A percentile compares a stretch with the other conserved stretches of the same genome.
These are phyloP conservation scores for Vanessa tameamea DNA, from an alignment of 1,140 invertebrate species.

Conservation along the genomic window DNA sequence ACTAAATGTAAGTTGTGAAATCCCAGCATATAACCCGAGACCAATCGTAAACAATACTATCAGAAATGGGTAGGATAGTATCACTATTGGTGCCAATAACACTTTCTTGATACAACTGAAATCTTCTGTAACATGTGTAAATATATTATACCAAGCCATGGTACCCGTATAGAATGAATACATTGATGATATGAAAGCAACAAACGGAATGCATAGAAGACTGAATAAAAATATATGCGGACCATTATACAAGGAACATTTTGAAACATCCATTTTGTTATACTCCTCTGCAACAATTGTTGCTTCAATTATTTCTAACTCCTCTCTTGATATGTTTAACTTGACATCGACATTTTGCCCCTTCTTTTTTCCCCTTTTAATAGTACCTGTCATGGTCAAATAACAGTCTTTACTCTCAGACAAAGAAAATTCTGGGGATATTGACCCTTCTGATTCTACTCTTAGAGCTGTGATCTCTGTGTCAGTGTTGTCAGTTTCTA, in stretches of 20 bases:
- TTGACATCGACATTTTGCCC: slow-evolving; percentile 87
- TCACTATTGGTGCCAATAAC: slow-evolving; percentile 85
- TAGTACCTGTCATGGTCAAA: slow-evolving; percentile 86
- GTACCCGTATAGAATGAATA: slow-evolving; percentile 89
- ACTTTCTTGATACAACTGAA: slow-evolving; percentile 83
- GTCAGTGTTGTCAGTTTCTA: slow-evolving; percentile 79
- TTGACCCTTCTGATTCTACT: slow-evolving; percentile 75
- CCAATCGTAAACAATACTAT: slow-evolving; percentile 85
- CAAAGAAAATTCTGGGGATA: slow-evolving; percentile 71
- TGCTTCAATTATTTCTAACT: slow-evolving; percentile 85
- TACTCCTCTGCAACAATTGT: slow-evolving; percentile 82
- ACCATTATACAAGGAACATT: slow-evolving; percentile 83
- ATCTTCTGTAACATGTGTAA: slow-evolving; percentile 86
- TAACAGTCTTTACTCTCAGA: slow-evolving; percentile 79
- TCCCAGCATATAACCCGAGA: slow-evolving; percentile 85
- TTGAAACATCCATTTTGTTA: slow-evolving; percentile 81
- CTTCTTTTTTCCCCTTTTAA: slow-evolving; percentile 87
- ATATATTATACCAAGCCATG: slow-evolving; percentile 89
- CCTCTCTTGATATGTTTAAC: slow-evolving; percentile 86
- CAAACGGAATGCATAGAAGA: slow-evolving; percentile 84
- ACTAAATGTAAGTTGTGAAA: slow-evolving; percentile 86
- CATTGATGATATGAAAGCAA: slow-evolving; percentile 82
- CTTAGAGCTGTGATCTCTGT: slow-evolving; percentile 76
- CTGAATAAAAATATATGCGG: slow-evolving; percentile 85
- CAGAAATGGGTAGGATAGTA: slow-evolving; percentile 87